Conservation (phyloP, 2,113 vertebrate genomes). For the Brachyhypopomus occidentalis region DNA sequence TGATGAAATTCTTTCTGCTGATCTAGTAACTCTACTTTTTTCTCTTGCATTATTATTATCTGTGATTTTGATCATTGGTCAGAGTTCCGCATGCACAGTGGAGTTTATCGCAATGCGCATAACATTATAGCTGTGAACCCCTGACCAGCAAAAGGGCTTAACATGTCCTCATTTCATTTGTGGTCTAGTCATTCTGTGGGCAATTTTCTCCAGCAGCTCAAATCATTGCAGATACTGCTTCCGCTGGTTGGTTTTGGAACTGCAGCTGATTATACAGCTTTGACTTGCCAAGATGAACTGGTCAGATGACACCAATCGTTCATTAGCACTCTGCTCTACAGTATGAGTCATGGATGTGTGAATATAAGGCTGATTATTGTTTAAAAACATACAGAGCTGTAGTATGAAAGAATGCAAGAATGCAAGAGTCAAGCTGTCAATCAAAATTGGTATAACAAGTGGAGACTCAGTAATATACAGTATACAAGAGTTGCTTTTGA, state of each 20-base stretch:
- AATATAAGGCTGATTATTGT: background rate
- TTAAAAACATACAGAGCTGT: background rate
- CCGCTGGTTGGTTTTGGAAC: constrained; percentile 20
- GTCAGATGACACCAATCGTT: background rate
- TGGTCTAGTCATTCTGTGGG: constrained; percentile 25
- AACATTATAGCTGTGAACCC: constrained; percentile 6
- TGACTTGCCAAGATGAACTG: constrained; percentile 5
- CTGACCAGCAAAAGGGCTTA: constrained; percentile 21
- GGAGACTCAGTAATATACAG: background rate
- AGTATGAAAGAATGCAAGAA: no score
- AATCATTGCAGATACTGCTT: background rate
- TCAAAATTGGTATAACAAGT: background rate
- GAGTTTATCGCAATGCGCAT: background rate
- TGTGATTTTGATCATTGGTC: background rate
- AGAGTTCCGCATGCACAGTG: background rate
- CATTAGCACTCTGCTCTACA: no score
- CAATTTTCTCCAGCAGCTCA: constrained; percentile 8
- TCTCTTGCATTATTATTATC: background rate
- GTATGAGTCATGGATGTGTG: background rate
- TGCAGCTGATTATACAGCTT: constrained; percentile 5
- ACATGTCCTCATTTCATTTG: constrained; percentile 35
- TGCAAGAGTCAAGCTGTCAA: background rate
- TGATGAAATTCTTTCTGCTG: background rate
- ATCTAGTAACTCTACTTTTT: background rate
- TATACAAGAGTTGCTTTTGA: background rate